Conservation (phyloP, 64 coral and sea anemone genomes). For the Stylophora pistillata region DNA sequence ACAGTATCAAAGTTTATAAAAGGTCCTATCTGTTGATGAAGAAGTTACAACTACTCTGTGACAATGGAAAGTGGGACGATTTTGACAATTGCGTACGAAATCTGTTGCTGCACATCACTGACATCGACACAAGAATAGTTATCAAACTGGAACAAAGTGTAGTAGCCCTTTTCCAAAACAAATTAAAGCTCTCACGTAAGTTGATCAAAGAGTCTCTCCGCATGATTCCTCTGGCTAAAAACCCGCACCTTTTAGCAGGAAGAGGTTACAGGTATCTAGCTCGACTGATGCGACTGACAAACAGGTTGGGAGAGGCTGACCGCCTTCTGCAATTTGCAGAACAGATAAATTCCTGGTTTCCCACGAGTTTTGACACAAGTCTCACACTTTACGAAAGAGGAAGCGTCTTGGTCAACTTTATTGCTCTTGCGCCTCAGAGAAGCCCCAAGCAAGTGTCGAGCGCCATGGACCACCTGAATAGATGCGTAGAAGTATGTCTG, state of each 20-base stretch:
- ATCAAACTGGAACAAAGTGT: conserved; percentile 39
- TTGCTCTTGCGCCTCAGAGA: background rate
- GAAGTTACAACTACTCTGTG: conserved; percentile 25
- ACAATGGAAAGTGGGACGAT: conserved; percentile 43
- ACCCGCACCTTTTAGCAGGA: background rate
- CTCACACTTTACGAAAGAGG: conserved; percentile 48
- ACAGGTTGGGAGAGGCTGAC: conserved; percentile 27
- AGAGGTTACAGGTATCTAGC: conserved; percentile 37
- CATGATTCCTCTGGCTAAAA: background rate
- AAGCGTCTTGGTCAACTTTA: conserved; percentile 42
- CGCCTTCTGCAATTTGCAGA: background rate
- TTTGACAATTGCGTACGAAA: conserved; percentile 10
- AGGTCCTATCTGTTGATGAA: background rate
- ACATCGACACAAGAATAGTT: conserved; percentile 41
- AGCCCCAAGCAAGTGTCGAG: background rate
- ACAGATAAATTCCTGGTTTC: background rate
- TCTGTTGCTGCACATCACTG: background rate
- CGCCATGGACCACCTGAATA: background rate
- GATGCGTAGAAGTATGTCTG: background rate
- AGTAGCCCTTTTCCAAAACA: conserved; percentile 18
- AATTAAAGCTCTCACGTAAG: background rate
- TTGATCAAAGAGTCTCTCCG: background rate
- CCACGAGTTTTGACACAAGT: conserved; percentile 5
- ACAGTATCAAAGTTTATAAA: background rate
- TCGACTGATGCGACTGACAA: conserved; percentile 28